These are phyloP conservation scores for Micronycteris hirsuta DNA, from an alignment of 2,113 vertebrate genomes.

Conservation along the genomic window DNA sequence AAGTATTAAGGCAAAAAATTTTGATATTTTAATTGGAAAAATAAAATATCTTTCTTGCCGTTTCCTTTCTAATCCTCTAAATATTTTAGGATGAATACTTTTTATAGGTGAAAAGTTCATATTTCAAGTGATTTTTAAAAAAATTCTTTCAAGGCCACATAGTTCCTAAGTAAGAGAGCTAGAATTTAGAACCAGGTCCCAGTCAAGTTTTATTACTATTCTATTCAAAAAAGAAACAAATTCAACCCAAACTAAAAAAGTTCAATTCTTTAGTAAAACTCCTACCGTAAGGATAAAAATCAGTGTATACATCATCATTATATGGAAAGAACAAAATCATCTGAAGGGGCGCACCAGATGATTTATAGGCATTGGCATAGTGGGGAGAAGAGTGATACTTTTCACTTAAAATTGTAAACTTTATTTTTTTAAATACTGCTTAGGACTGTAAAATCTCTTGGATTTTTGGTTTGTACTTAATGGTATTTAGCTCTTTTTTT, in stretches of 20 bases:
- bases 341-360: neutral
- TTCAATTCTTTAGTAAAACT: neutral
- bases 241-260: neutral
- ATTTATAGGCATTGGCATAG: neutral
- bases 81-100: neutral
- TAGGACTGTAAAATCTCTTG: neutral
- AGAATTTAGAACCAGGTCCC: neutral
- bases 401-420: neutral
- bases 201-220: neutral
- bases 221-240: neutral
- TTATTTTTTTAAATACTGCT: neutral
- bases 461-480: neutral
- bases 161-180: neutral
- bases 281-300: neutral
- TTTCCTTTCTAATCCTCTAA: neutral
- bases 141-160: neutral
- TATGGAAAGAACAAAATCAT: neutral
- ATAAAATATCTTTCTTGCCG: neutral
- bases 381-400: neutral
- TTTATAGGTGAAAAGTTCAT: conserved; percentile 14
- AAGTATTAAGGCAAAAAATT: neutral
- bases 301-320: neutral
- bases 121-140: neutral
- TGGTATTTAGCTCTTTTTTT: neutral
- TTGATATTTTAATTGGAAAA: neutral